Evolutionary conservation across 2,113 vertebrate species (phyloP), one percentile per base, ranked within the genome.

Genomic region (Nothocercus julius): DNA sequence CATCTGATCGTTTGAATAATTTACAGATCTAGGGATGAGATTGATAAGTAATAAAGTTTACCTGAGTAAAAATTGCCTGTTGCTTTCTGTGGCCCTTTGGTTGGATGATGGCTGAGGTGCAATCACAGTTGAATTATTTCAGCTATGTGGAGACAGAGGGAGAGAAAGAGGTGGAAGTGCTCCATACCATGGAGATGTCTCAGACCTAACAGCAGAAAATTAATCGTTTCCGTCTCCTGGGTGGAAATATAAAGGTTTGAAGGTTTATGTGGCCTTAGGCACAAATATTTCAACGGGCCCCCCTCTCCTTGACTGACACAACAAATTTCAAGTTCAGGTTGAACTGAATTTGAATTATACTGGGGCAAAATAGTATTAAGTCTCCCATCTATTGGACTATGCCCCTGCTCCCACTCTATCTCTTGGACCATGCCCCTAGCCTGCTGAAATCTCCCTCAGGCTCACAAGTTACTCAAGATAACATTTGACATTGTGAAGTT

Each of bases 61-160:
- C 25, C 53, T 54, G 53, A 54, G 53, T 38, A 42, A 73, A 18
- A 49, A 67, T 13, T 28, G 3, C 19, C 22, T 32, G 11, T 11
- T 15, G 2, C 11, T 83, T 69, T 91, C 32, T 1, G 51, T 40
- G 68, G 9, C 7, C 8, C 4, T 79, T 75, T 0, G 1, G 4
- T 51, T 36, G 56, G 34, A 77, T 54, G n/a, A 24, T 28, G 32
- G 4, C 3, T 68, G 66, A 79, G 45, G 7, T 68, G 40, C 11
- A 82, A 44, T 34, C 18, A 21, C 17, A 34, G 53, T 30, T 15
- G 27, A 54, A 45, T 72, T 1, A 6, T 72, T 32, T 82, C 32
- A 82, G 21, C 30, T 72, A 8, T 12, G 13, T 79, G 13, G 11
- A 44, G 7, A 2, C 53, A 9, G 0, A 2, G 0, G 72, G 11